Conservation (phyloP, 2,113 vertebrate genomes). For the Monopterus albus region DNA sequence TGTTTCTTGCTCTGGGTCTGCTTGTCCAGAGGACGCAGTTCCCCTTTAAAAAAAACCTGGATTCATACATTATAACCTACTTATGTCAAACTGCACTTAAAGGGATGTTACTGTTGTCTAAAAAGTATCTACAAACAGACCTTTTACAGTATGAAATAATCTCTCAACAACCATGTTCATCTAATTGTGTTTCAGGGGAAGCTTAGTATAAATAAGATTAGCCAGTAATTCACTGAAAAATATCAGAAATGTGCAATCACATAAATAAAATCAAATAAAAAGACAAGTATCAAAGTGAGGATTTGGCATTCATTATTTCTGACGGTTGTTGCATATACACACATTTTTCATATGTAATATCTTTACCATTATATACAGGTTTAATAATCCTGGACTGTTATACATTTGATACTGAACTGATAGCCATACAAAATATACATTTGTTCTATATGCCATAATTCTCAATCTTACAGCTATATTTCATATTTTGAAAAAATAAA, state of each 20-base stretch:
- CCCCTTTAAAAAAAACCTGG: conserved; percentile 19
- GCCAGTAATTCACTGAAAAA: neutral
- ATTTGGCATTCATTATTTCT: conserved; percentile 80
- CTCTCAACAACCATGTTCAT: neutral
- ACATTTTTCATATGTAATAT: conserved; percentile 54
- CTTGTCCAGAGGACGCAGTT: neutral
- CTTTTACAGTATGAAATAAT: conserved; percentile 5
- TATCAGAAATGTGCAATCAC: conserved; percentile 2
- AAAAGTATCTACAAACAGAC: neutral
- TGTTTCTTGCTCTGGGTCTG: conserved; percentile 27
- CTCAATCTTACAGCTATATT: conserved; percentile 51
- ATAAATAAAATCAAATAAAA: conserved; percentile 28
- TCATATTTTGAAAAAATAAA: conserved; percentile 71
- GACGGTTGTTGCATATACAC: conserved; percentile 68
- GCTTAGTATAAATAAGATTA: neutral
- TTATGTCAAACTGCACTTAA: conserved; percentile 4
- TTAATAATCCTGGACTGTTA: conserved; percentile 63
- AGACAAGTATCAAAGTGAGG: conserved; percentile 58
- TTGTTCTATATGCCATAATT: conserved; percentile 62
- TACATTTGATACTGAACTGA: conserved; percentile 66
- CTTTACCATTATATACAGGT: conserved; percentile 63
- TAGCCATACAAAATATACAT: conserved; percentile 77
- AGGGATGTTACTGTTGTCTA: neutral
- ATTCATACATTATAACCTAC: neutral
- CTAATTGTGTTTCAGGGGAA: conserved; percentile 9